Evolutionary conservation across 92 coral and sea anemone species (phyloP), one percentile per base, ranked within the genome.

Genomic region (Bergia puertoricense): DNA sequence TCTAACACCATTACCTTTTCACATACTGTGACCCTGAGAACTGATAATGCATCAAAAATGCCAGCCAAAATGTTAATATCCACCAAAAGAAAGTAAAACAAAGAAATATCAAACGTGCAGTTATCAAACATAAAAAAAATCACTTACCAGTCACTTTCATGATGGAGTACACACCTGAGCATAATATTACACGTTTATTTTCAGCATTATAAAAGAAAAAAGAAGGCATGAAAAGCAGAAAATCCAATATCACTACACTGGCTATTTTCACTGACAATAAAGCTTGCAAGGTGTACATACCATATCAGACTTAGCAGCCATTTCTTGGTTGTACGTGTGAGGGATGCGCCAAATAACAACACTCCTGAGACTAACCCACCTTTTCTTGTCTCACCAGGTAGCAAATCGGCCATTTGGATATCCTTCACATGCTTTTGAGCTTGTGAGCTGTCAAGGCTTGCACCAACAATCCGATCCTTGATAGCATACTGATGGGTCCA

Each of bases 401-500:
- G 75, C 72, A 66, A 66, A 41, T 71, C 40, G 7, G 75, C 39
- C 9, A 71, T 11, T 37, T 71, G 75, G 11, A 71, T 4, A 71
- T 71, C 14, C 10, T 71, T 71, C 13, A 71, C 75, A 7, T 2
- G 75, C 75, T 71, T 71, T 41, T 71, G 75, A 23, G 75, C 11
- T 30, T 23, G 15, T 9, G 75, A 71, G 75, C 20, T 69, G 39
- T 4, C 75, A 30, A 69, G 75, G 41, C 39, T 37, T n/a, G 75
- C 3, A 15, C 23, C 75, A 37, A 69, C 40, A n/a, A 69, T 16
- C 3, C 75, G 2, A 69, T 69, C 75, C 40, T 15, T n/a, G 75
- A 69, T 3, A 11, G 75, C 75, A 69, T 69, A 69, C 75, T 69
- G 75, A 14, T 69, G 75, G 14, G 75, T 69, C 75, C 40, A 69